Evolutionary conservation across 2,888 invertebrate genomes (phyloP).

Genomic region (Magallana nippona): DNA sequence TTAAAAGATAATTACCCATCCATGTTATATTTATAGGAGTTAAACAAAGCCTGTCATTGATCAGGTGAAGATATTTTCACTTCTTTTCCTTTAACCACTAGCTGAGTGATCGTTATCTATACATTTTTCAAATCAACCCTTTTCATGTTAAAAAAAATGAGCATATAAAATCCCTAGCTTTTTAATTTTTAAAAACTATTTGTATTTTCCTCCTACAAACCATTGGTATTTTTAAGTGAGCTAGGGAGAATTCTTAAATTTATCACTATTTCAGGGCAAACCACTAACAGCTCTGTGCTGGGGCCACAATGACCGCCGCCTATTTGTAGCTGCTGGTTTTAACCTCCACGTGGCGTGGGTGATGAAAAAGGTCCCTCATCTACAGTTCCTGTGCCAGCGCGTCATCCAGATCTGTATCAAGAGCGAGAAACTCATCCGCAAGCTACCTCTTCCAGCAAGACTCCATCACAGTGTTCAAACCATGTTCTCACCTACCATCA

Average conservation of each 20-base stretch:
- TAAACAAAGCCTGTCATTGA: too few relatives aligned
- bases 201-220: too few relatives aligned
- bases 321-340: constrained; percentile 95
- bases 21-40: too few relatives aligned
- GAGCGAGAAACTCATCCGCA: constrained; percentile 87
- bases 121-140: too few relatives aligned
- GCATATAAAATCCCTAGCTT: too few relatives aligned
- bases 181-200: too few relatives aligned
- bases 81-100: too few relatives aligned
- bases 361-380: constrained; percentile 91
- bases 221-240: too few relatives aligned
- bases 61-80: too few relatives aligned
- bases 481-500: constrained; percentile 88
- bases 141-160: too few relatives aligned
- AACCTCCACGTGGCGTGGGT: constrained; percentile 95
- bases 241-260: not conserved
- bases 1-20: too few relatives aligned
- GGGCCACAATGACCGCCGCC: constrained; percentile 97
- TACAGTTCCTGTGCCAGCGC: constrained; percentile 93
- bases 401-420: constrained; percentile 78
- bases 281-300: constrained; percentile 96
- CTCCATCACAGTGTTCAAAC: constrained; percentile 81
- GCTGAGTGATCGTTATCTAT: too few relatives aligned
- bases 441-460: constrained; percentile 92
- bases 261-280: constrained; percentile 77